Percentiles rank a stretch among this genome's conserved stretches.
Evolutionary conservation across 1,140 invertebrate genomes (phyloP).

Genomic region (Goniozus legneri): DNA sequence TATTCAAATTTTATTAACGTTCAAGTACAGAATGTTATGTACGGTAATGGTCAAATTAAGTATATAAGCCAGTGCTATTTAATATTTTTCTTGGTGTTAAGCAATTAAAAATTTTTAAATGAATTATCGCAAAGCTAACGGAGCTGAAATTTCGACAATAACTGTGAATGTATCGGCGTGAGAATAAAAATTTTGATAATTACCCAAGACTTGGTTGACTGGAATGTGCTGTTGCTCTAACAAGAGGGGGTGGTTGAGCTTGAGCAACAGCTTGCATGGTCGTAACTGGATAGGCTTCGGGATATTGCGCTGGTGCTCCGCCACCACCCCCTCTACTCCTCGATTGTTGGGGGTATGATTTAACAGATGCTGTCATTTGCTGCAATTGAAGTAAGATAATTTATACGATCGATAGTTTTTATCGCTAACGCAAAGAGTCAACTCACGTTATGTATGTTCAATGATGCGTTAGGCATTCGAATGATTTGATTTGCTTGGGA

Average conservation of each 20-base stretch:
- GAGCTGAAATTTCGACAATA: too few species aligned
- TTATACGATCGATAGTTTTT: not conserved
- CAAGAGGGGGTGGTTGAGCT: slow-evolving; percentile 57
- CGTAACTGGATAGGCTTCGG: slow-evolving; percentile 48
- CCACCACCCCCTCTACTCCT: slow-evolving; percentile 42
- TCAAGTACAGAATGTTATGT: too few species aligned
- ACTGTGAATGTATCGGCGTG: too few species aligned
- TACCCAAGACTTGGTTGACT: slow-evolving; percentile 52
- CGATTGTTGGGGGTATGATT: slow-evolving; percentile 39
- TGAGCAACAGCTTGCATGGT: slow-evolving; percentile 50
- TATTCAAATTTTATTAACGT: too few species aligned
- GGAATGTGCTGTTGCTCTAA: slow-evolving; percentile 52
- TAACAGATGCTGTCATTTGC: slow-evolving; percentile 35
- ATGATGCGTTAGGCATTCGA: slow-evolving; percentile 36
- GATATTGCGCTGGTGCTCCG: slow-evolving; percentile 48
- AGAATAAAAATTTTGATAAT: too few species aligned
- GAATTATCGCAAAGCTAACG: too few species aligned
- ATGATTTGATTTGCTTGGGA: slow-evolving; percentile 45
- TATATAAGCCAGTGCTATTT: too few species aligned
- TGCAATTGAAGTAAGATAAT: slow-evolving; percentile 22
- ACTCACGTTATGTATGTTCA: slow-evolving; percentile 49
- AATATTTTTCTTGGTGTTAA: too few species aligned
- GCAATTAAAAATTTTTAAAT: slow-evolving; percentile 5
- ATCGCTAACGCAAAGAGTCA: not conserved
- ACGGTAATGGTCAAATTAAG: too few species aligned